Percentiles rank a stretch among this genome's conserved stretches.
Evolutionary conservation across 2,113 vertebrate genomes (phyloP).

Genomic region (Felis chaus): DNA sequence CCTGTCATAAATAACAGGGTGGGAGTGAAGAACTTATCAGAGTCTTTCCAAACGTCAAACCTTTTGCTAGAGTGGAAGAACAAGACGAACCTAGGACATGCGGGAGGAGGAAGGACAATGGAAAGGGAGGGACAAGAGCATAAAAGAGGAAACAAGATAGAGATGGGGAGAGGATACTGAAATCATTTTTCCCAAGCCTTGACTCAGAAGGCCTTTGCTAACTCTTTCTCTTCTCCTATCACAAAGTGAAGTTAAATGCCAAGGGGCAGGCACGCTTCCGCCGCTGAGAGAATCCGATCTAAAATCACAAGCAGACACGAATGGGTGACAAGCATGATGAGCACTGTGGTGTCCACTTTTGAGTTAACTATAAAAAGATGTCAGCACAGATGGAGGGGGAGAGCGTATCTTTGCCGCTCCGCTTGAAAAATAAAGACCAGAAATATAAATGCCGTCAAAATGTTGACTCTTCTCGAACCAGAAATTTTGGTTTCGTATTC

Average conservation of each 20-base stretch:
- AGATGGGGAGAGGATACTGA: background rate
- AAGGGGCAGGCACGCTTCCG: background rate
- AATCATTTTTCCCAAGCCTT: background rate
- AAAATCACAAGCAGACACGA: constrained; percentile 12
- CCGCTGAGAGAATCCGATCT: constrained; percentile 27
- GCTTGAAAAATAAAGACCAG: constrained; percentile 55
- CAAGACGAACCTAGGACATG: fast-evolving
- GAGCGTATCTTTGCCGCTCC: background rate
- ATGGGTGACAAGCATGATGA: background rate
- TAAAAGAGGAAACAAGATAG: background rate
- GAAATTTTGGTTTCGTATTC: constrained; percentile 65
- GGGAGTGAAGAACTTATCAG: background rate
- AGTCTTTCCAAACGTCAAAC: background rate
- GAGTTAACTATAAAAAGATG: background rate
- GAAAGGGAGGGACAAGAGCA: background rate
- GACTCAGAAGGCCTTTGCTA: background rate
- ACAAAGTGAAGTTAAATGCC: background rate
- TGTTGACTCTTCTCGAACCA: constrained; percentile 51
- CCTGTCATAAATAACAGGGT: background rate
- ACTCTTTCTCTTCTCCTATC: background rate
- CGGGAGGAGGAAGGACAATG: background rate
- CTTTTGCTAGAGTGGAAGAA: background rate
- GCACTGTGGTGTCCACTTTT: background rate
- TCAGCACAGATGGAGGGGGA: background rate
- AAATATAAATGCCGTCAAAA: constrained; percentile 64